Base-by-base conservation (phyloP, 2,888 invertebrate species). In the Balanococcus diminutus region DNA sequence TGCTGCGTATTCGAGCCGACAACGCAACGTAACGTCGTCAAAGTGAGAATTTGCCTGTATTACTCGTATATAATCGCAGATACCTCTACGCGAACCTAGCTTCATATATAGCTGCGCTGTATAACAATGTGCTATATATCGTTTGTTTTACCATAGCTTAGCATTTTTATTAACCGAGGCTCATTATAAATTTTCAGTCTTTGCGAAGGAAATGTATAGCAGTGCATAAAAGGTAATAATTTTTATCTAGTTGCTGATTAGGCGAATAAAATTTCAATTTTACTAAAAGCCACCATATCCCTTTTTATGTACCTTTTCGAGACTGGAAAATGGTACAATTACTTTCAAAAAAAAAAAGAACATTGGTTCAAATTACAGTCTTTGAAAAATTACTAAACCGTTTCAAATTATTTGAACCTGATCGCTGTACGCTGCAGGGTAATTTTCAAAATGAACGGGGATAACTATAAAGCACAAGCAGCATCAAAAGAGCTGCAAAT, bases 221-320 rank as follows among this genome's bases (percentile, higher is more conserved):
- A 6, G 8, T 56, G 56, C 56, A 56, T 56, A 56, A 56, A 22
- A 56, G 56, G 56, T 42, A 22, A 56, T 56, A 56, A 56, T 56
- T 56, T 56, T 56, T 22, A 56, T 22, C 22, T 56, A 22, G 56
- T 19, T 56, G 56, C 56, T 56, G 56, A 56, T 56, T 56, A 22
- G 56, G 56, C 56, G 22, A 56, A 56, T 56, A 56, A 56, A 56
- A 56, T 56, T 56, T 56, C 56, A 56, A 56, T 56, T 56, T 56
- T 56, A 9, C 56, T 56, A 56, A 56, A 56, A 56, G 56, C 56
- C 5, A 22, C 19, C 42, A 42, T 42, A 56, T 56, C 19, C 56
- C 56, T 56, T 56, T 56, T 56, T 56, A 56, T 56, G 22, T 22
- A 56, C 56, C 19, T 19, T 56, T 56, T 56, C 8, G 5, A 42